Evolutionary conservation across 2,797 vertebrate genomes (phyloP).

Genomic region (Cetoscarus ocellatus): DNA sequence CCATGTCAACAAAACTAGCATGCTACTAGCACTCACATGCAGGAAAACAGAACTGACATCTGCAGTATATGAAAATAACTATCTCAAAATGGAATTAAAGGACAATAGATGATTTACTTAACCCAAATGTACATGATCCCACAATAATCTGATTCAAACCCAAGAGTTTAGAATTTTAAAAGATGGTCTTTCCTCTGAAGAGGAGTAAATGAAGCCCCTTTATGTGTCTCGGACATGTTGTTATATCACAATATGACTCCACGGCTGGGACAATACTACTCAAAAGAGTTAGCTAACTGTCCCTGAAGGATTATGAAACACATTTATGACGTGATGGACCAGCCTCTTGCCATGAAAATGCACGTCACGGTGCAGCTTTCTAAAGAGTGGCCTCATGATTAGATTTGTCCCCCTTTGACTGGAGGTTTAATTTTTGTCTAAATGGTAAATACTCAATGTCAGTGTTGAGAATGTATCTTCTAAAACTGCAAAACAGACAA

Average conservation of each 20-base stretch:
- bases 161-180: too few relatives aligned
- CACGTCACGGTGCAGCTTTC: conserved; percentile 19
- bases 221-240: not conserved
- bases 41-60: not conserved
- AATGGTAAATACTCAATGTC: not conserved
- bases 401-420: conserved; percentile 4
- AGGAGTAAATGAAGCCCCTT: too few relatives aligned
- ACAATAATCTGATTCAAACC: too few relatives aligned
- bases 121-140: not conserved
- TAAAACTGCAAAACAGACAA: not conserved
- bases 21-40: not conserved
- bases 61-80: not conserved
- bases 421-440: not conserved
- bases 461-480: not conserved
- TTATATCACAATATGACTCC: conserved; percentile 25
- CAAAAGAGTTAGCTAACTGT: conserved; percentile 27
- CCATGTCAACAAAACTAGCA: conserved; percentile 24
- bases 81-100: not conserved
- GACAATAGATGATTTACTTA: not conserved
- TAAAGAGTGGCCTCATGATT: conserved; percentile 11
- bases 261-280: not conserved
- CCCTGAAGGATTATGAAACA: conserved; percentile 40
- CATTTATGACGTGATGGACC: conserved; percentile 26
- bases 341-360: conserved; percentile 17
- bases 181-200: too few relatives aligned